Evolutionary conservation across 2,797 vertebrate species (phyloP), one percentile per base, ranked within the genome.

Genomic region (Muraenolepis orangiensis): DNA sequence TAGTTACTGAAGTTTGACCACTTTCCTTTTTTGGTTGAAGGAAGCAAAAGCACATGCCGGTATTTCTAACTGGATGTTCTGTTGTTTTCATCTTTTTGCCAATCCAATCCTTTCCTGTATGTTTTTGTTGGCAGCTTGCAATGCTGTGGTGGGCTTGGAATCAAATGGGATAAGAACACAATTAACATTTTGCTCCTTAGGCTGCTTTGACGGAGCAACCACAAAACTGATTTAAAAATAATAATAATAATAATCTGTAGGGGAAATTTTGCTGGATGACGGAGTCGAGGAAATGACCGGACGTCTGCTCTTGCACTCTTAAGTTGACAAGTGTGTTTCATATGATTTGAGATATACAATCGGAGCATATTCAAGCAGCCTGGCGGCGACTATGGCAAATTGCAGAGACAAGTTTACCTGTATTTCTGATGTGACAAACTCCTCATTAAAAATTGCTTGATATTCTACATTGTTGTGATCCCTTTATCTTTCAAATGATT

Each of bases 381-480:
- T 71, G 16, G 73, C 81, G 78, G 79, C 80, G 82, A 79, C 84
- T 85, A 88, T 82, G 88, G 81, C 75, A 80, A 76, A 88, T 86
- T 81, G 79, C 76, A 87, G 73, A 85, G 80, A 77, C 74, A 73
- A 79, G 72, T 87, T 80, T 72, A 85, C 72, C 81, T 90, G 86
- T 84, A 86, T 90, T 89, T 90, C 87, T 88, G 86, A 85, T 89
- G 82, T 82, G 83, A 57, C 16, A 57, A 57, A 88, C 78, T 87
- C 77, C 86, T 75, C 75, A 91, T 88, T 89, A 91, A 91, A 92
- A 72, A 85, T 81, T 70, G 79, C 76, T 81, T 83, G 83, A 77
- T 86, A 86, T 86, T 88, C 75, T 85, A 57, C 34, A 14, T 31
- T 31, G 1, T 36, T 66, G 69, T 82, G 76, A 76, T 69, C 28